Percentiles rank a stretch among this genome's conserved stretches.
These are phyloP conservation scores for Lepus oiostolus DNA, from an alignment of 2,797 vertebrate genomes.

Conservation along the genomic window DNA sequence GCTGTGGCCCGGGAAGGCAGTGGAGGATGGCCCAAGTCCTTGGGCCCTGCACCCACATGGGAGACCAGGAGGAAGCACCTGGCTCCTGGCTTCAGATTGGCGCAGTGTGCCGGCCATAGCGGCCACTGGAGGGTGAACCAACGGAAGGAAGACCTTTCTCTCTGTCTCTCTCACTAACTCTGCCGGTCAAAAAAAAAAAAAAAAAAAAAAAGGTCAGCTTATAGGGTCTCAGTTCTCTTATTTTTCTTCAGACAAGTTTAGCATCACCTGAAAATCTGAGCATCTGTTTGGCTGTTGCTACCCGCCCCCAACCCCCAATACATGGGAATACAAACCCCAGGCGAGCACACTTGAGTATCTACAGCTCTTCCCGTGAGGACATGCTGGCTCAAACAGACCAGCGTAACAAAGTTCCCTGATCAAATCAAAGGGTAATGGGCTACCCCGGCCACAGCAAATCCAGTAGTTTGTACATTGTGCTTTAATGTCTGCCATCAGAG, in stretches of 20 bases:
- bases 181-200: too few relatives aligned
- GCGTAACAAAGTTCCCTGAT: neutral
- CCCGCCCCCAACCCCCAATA: neutral
- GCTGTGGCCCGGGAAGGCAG: too few relatives aligned
- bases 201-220: neutral
- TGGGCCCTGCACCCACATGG: too few relatives aligned
- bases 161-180: too few relatives aligned
- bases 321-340: neutral
- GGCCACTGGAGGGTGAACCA: too few relatives aligned
- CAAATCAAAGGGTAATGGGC: neutral
- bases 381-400: neutral
- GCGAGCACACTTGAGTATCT: neutral
- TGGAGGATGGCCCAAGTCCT: too few relatives aligned
- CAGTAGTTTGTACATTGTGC: constrained; percentile 25
- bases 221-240: neutral
- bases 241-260: neutral
- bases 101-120: too few relatives aligned
- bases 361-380: neutral
- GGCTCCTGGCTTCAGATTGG: too few relatives aligned
- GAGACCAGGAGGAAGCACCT: too few relatives aligned
- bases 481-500: constrained; percentile 79
- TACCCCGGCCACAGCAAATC: constrained; percentile 6
- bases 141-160: too few relatives aligned
- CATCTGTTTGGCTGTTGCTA: neutral
- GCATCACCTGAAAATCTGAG: neutral